Evolutionary conservation across 2,113 vertebrate species (phyloP), one percentile per base, ranked within the genome.

Genomic region (Rousettus leschenaultii): DNA sequence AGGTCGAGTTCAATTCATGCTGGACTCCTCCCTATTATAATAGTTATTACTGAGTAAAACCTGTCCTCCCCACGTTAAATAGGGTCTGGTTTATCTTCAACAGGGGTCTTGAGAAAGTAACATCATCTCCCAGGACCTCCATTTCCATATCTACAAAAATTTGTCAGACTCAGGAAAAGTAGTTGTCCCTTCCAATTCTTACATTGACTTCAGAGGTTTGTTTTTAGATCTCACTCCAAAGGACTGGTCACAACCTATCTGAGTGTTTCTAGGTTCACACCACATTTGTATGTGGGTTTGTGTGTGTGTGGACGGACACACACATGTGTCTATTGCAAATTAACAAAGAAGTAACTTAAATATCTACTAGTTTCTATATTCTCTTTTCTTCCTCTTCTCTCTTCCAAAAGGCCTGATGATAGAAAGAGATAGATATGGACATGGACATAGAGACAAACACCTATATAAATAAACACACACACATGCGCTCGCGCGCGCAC

Each of bases 21-120:
- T 30, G 55, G 74, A 51, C 65, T 66, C 45, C 11, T 51, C 28
- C 70, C 57, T 19, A 19, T 55, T 43, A 18, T 4, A 24, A 10
- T 4, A 24, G 9, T 28, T n/a, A 28, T 43, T 65, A 5, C 57
- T 51, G 22, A 40, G 43, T 53, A 18, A 65, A 55, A 75, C 28
- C 35, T 14, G n/a, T 53, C 43, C 43, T 53, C 63, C 45, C 43
- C 6, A 28, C 35, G 9, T 43, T 30, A n/a, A 43, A 10, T 33
- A 35, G n/a, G 12, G 3, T 22, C 40, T 43, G 28, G 14, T 53
- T 43, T 65, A 28, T 68, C 35, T 35, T 93, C 0, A 0, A 28
- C 0, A 2, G 33, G 48, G 1, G 0, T 70, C 51, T n/a, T 68
- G 24, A 33, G 7, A 15, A 70, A 90, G 38, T 57, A 5, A 2